phyloP scores from a whole-genome alignment of 2,888 invertebrate genomes.

The Lasioglossum vierecki region DNA sequence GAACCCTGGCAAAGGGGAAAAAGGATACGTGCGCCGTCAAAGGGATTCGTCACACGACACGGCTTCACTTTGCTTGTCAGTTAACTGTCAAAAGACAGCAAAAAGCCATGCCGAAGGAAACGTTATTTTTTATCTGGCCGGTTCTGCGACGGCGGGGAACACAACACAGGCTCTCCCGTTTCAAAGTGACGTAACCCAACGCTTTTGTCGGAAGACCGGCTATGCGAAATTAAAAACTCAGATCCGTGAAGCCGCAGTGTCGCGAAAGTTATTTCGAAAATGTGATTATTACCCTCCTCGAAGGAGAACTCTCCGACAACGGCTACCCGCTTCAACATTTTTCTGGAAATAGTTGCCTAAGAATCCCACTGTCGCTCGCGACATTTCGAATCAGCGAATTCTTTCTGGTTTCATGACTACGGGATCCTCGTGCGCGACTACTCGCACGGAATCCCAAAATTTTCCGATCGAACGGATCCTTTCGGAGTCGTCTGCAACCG shows the following conservation, averaged over 20 bases:
- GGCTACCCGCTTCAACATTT: neutral
- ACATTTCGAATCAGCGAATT: neutral
- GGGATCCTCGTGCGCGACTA: neutral
- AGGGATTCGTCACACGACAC: constrained; percentile 30
- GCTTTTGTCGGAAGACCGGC: neutral
- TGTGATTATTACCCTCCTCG: constrained; percentile 46
- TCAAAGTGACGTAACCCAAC: constrained; percentile 27
- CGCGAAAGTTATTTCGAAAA: constrained; percentile 39
- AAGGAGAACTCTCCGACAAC: neutral
- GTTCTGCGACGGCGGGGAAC: constrained; percentile 11
- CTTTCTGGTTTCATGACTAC: neutral
- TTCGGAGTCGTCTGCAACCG: neutral
- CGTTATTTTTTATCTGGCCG: constrained; percentile 30
- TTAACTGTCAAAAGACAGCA: constrained; percentile 25
- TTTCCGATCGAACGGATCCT: neutral
- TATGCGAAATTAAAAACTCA: constrained; percentile 33
- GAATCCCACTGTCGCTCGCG: constrained; percentile 15
- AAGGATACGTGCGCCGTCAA: constrained; percentile 4
- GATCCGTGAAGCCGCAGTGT: neutral
- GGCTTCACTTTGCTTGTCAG: constrained; percentile 23
- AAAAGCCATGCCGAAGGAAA: neutral
- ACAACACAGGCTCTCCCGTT: neutral
- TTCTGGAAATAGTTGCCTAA: constrained; percentile 25
- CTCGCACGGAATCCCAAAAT: neutral
- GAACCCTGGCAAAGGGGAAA: neutral